Percentiles rank a stretch among this genome's conserved stretches.
Conservation (phyloP, 2,888 invertebrate genomes). For the Seira sanloemensis region DNA sequence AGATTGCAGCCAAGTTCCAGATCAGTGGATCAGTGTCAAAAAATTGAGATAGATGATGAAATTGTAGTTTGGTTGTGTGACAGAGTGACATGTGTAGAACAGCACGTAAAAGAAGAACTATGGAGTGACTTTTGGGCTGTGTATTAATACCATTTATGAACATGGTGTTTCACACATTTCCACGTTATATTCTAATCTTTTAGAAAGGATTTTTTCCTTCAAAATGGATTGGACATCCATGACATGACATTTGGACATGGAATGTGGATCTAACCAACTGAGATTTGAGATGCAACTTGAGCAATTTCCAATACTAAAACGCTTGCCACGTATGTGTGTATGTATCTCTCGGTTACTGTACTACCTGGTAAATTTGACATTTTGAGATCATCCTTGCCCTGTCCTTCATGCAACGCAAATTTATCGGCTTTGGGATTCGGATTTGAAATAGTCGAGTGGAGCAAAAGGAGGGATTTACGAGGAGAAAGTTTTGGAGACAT, state of each 20-base stretch:
- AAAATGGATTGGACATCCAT: not conserved
- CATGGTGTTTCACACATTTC: too few species aligned
- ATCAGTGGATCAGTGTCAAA: not conserved
- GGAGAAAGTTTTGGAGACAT: too few species aligned
- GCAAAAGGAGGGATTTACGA: too few species aligned
- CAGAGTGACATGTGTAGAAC: not conserved
- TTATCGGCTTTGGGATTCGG: too few species aligned
- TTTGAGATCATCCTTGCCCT: conserved; percentile 1
- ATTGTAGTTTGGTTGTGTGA: not conserved
- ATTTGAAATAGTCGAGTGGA: too few species aligned
- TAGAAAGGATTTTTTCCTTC: not conserved
- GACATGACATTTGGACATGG: not conserved
- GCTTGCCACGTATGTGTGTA: too few species aligned
- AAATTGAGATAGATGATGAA: not conserved
- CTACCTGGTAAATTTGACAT: not conserved
- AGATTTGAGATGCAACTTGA: not conserved
- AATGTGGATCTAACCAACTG: not conserved
- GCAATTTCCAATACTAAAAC: not conserved
- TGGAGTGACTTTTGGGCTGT: too few species aligned
- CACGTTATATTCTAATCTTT: not conserved
- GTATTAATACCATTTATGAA: too few species aligned
- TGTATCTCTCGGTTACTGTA: not conserved
- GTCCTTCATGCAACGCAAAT: too few species aligned
- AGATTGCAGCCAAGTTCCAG: not conserved
- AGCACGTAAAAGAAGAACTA: too few species aligned